Conservation (phyloP, 2,888 invertebrate species). For the Epistrophe eligans region DNA sequence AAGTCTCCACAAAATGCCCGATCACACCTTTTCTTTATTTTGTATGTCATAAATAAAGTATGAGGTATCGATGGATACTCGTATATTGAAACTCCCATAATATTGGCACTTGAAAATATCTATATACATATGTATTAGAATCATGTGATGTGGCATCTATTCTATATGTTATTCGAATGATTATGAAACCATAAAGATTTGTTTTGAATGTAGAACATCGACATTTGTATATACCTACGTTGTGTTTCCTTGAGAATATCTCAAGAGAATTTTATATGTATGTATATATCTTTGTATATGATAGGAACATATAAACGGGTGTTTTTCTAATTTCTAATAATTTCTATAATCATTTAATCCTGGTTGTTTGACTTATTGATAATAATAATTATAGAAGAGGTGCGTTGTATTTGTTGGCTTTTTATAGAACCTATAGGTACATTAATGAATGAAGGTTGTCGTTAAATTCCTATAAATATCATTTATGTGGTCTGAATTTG, state of each 20-base stretch:
- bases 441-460: too few species aligned
- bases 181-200: constrained; percentile 40
- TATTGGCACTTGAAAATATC: constrained; percentile 30
- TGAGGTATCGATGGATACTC: not conserved
- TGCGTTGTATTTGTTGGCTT: too few species aligned
- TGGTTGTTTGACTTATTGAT: too few species aligned
- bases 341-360: not conserved
- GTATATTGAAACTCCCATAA: constrained; percentile 23
- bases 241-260: constrained; percentile 29
- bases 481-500: too few species aligned
- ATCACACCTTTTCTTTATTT: not conserved
- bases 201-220: constrained; percentile 24
- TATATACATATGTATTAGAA: not conserved
- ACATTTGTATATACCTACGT: not conserved
- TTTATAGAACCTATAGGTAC: too few species aligned
- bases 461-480: too few species aligned
- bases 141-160: constrained; percentile 33
- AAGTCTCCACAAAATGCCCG: constrained; percentile 31
- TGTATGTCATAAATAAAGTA: not conserved
- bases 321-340: not conserved
- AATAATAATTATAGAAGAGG: too few species aligned
- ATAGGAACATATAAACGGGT: too few species aligned
- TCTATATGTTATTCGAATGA: constrained; percentile 5
- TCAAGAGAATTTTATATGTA: constrained; percentile 6
- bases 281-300: too few species aligned